Evolutionary conservation across 2,113 vertebrate genomes (phyloP), one percentile per base, ranked within the genome.

Genomic region (Tor tambroides): DNA sequence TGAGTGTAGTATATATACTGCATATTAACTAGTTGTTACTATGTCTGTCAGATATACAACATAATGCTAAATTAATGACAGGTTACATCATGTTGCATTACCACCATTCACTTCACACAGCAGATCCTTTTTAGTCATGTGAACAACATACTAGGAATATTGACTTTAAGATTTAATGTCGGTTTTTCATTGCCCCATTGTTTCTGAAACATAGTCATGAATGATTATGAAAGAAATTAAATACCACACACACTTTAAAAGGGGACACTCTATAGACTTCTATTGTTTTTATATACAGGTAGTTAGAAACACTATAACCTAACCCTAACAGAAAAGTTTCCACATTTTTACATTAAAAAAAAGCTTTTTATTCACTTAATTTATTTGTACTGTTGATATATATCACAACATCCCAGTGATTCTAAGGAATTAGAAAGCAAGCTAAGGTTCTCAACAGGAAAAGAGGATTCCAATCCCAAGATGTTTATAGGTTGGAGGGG

Each of bases 391-490:
- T 54, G 56, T 61, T 61, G 0, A 4, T 69, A 28, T 32, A 54
- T 4, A 46, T n/a, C 61, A 56, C 2, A 82, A 54, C 32, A 15
- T 28, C 56, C 23, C 35, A 23, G 11, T 43, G 56, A 4, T 21
- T 30, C 46, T 32, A 63, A 35, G 41, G 59, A 75, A 61, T 77
- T 38, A 23, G 69, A 26, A 85, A 78, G 26, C 61, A 26, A 32
- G 19, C 41, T 46, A 59, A 80, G 35, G 21, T 87, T 76, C 49
- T 61, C 38, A 84, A 65, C 80, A 86, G 75, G 74, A 89, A 83
- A 81, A 23, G 30, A 54, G 54, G 69, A 83, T 83, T 61, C 59
- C 26, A 9, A 23, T 21, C 67, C 32, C 12, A n/a, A 30, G 15
- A 10, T 86, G 35, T 72, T 89, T 84, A 59, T 41, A 74, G 12